phyloP scores from a whole-genome alignment of 2,888 invertebrate species.

The Piscicola geometra region DNA sequence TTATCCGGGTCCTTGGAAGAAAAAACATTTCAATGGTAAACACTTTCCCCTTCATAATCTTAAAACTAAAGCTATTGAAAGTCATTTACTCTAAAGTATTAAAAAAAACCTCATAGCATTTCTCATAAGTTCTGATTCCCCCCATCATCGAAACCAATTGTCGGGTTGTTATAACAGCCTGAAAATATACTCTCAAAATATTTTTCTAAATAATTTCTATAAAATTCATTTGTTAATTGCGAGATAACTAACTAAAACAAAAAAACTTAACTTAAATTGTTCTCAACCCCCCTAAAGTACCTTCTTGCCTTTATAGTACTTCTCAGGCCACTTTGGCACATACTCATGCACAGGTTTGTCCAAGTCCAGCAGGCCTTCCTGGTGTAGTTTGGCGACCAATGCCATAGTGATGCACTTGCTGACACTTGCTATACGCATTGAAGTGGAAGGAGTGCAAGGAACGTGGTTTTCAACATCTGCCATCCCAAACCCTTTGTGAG shows the following conservation, averaged over 20 bases:
- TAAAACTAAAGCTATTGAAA: neutral
- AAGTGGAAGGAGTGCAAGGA: slow-evolving; percentile 56
- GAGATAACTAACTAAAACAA: too few relatives aligned
- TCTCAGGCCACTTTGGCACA: slow-evolving; percentile 59
- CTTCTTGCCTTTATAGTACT: slow-evolving; percentile 57
- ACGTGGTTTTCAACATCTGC: slow-evolving; percentile 61
- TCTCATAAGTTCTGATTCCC: slow-evolving; percentile 61
- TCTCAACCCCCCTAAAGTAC: too few relatives aligned
- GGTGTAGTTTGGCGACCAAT: slow-evolving; percentile 59
- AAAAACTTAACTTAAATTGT: too few relatives aligned
- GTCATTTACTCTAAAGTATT: neutral
- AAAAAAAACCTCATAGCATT: slow-evolving; percentile 1
- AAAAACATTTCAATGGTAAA: neutral
- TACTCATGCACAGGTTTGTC: slow-evolving; percentile 60
- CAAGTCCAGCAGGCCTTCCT: slow-evolving; percentile 59
- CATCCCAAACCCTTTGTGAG: slow-evolving; percentile 57
- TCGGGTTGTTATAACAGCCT: slow-evolving; percentile 58
- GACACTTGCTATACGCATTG: slow-evolving; percentile 63
- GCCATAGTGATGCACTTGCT: slow-evolving; percentile 62
- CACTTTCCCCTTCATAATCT: neutral
- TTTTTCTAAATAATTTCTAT: too few relatives aligned
- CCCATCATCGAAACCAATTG: slow-evolving; percentile 60
- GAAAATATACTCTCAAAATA: too few relatives aligned
- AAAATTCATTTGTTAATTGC: too few relatives aligned
- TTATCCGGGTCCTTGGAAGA: neutral